A percentile compares a stretch with the other conserved stretches of the same genome.
These are phyloP conservation scores for Piprites chloris DNA, from an alignment of 2,113 vertebrate genomes.

Conservation along the genomic window DNA sequence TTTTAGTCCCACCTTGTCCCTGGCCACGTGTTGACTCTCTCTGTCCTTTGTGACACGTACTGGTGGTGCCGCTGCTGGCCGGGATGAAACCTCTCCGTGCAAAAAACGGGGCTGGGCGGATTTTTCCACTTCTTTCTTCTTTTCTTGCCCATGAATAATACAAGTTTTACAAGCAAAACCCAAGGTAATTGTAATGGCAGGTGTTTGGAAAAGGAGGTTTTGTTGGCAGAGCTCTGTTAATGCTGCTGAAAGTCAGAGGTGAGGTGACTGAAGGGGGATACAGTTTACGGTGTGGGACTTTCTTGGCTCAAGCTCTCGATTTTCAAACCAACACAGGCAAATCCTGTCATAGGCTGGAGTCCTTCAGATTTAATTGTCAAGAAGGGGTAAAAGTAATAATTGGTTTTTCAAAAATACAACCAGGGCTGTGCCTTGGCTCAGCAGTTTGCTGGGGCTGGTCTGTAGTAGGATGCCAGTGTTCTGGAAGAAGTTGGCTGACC, in stretches of 20 bases:
- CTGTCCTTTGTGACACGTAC: rapidly evolving
- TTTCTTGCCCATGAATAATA: background rate
- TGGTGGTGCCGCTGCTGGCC: background rate
- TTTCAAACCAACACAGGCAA: background rate
- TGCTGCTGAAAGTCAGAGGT: background rate
- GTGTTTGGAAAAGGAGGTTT: background rate
- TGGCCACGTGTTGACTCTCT: background rate
- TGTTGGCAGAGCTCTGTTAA: background rate
- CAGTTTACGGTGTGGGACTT: background rate
- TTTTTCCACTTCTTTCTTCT: background rate
- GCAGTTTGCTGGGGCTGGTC: background rate
- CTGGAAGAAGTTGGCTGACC: background rate
- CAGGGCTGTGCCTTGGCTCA: background rate
- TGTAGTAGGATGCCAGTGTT: background rate
- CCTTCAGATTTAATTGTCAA: background rate
- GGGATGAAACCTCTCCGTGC: background rate
- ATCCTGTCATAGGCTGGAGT: background rate
- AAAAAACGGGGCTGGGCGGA: rapidly evolving
- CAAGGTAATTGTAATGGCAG: background rate
- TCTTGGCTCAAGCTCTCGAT: background rate
- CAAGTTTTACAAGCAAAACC: background rate
- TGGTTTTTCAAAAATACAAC: background rate
- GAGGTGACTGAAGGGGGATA: background rate
- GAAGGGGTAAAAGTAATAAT: background rate
- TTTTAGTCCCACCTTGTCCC: background rate